Evolutionary conservation across 2,888 invertebrate genomes (phyloP).

Genomic region (Zelleria hepariella): DNA sequence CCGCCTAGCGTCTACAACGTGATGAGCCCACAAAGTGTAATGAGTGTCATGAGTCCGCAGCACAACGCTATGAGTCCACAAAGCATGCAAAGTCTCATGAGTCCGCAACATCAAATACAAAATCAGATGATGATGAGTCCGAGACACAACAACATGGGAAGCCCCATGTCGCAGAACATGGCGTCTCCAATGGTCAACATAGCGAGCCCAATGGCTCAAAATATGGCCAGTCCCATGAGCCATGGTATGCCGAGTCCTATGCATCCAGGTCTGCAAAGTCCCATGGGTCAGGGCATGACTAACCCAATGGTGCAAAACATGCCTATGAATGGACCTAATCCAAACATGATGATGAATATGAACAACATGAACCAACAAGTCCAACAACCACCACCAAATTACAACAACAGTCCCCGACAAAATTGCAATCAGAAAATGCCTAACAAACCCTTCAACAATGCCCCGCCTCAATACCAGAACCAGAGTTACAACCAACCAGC

Average conservation of each 20-base stretch:
- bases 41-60: constrained; percentile 66
- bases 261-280: constrained; percentile 57
- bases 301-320: constrained; percentile 61
- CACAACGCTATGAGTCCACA: constrained; percentile 65
- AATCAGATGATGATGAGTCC: constrained; percentile 65
- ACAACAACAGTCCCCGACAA: constrained; percentile 34
- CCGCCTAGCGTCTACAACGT: constrained; percentile 58
- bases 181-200: constrained; percentile 49
- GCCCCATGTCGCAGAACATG: constrained; percentile 46
- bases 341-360: constrained; percentile 42
- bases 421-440: constrained; percentile 44
- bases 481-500: constrained; percentile 44
- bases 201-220: constrained; percentile 43
- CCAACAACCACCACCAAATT: constrained; percentile 25
- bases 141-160: constrained; percentile 46
- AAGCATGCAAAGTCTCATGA: constrained; percentile 60
- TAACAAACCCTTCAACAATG: constrained; percentile 42
- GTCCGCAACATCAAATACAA: constrained; percentile 50
- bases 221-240: constrained; percentile 52
- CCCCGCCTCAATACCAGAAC: constrained; percentile 39
- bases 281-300: constrained; percentile 53
- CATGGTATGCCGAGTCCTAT: constrained; percentile 62
- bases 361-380: constrained; percentile 23
- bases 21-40: constrained; percentile 63
- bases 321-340: constrained; percentile 28